These are phyloP conservation scores for Gracilinanus agilis DNA, from an alignment of 2,113 vertebrate species.

Conservation along the genomic window DNA sequence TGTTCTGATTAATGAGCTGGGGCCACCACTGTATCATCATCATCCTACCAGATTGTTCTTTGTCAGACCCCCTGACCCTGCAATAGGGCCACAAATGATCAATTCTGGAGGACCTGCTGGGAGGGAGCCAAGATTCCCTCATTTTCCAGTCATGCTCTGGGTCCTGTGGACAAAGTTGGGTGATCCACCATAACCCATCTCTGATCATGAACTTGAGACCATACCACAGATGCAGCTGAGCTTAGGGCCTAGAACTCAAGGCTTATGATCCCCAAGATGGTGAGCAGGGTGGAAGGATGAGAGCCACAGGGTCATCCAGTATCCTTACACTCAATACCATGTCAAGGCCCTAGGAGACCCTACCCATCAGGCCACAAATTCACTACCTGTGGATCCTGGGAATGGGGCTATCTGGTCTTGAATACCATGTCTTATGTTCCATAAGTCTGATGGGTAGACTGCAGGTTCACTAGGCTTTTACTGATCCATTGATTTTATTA, in stretches of 20 bases:
- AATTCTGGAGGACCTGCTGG: no score
- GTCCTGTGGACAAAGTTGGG: neutral
- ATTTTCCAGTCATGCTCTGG: neutral
- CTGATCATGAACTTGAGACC: no score
- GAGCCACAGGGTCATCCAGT: neutral
- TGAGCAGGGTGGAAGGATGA: no score
- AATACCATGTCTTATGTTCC: neutral
- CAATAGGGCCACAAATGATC: neutral
- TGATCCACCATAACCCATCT: no score
- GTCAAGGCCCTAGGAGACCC: neutral
- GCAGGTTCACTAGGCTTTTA: neutral
- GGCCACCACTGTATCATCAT: neutral
- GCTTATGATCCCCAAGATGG: neutral
- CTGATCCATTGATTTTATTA: no score
- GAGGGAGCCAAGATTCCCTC: neutral
- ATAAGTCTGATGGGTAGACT: neutral
- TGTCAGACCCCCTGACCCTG: no score
- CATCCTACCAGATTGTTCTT: neutral
- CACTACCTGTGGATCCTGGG: neutral
- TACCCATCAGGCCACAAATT: neutral
- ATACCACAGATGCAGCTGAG: neutral
- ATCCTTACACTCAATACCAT: no score
- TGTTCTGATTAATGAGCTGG: neutral
- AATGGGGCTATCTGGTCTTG: neutral
- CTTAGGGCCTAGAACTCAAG: neutral